Evolutionary conservation across 2,797 vertebrate species (phyloP).

Genomic region (Halcyon badia): DNA sequence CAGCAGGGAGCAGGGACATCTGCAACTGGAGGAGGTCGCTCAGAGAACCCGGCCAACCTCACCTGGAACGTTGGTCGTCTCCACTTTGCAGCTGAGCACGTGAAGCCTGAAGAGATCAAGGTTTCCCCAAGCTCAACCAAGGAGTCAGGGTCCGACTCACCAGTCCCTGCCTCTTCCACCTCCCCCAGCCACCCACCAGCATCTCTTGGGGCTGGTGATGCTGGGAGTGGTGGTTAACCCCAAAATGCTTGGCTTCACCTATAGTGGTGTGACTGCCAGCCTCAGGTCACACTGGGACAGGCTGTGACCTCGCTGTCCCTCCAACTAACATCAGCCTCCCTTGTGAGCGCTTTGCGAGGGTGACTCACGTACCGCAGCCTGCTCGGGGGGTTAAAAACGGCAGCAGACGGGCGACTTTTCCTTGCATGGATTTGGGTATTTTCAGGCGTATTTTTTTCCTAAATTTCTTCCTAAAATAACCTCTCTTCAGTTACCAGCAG

Average conservation of each 20-base stretch:
- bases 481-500: conserved; percentile 76
- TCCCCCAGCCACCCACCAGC: neutral
- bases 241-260: neutral
- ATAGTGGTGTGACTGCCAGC: accelerated
- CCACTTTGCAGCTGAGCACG: neutral
- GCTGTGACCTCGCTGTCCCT: conserved; percentile 68
- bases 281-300: conserved; percentile 32
- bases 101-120: neutral
- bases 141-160: neutral
- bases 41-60: neutral
- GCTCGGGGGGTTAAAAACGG: conserved; percentile 72
- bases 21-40: neutral
- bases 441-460: conserved; percentile 78
- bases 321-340: neutral
- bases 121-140: neutral
- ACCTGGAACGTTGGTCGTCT: neutral
- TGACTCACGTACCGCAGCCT: conserved; percentile 79
- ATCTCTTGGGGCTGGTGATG: neutral
- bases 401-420: conserved; percentile 65
- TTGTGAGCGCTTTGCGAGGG: conserved; percentile 50
- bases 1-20: neutral
- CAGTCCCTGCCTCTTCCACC: neutral
- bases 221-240: neutral
- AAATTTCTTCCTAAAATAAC: conserved; percentile 81
- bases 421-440: conserved; percentile 65